Conservation (phyloP, 2,797 vertebrate genomes). For the Falco columbarius region DNA sequence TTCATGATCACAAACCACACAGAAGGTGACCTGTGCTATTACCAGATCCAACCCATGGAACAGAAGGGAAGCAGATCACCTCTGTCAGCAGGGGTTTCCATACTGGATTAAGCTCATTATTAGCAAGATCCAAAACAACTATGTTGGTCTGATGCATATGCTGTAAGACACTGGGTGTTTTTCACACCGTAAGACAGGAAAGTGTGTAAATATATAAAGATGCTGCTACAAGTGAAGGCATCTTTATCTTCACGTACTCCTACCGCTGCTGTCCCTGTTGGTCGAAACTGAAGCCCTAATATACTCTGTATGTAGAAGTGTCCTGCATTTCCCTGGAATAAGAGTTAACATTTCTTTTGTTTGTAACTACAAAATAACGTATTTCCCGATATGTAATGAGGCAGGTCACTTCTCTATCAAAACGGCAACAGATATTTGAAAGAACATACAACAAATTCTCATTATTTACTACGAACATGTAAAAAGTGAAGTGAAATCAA, state of each 20-base stretch:
- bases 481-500: conserved; percentile 10
- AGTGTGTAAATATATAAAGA: neutral
- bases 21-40: neutral
- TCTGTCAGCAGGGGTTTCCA: neutral
- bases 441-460: conserved; percentile 4
- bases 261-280: neutral
- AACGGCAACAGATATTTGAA: neutral
- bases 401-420: neutral
- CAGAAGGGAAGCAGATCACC: neutral
- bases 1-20: neutral
- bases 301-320: rapidly evolving
- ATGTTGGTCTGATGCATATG: rapidly evolving
- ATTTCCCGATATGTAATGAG: neutral
- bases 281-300: neutral
- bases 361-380: neutral
- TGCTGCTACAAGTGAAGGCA: neutral
- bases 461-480: conserved; percentile 21
- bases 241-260: neutral
- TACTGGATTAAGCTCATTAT: neutral
- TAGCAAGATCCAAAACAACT: neutral
- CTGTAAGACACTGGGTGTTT: rapidly evolving
- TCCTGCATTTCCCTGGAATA: neutral
- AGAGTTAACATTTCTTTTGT: neutral
- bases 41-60: neutral
- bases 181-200: rapidly evolving